Base-by-base conservation (phyloP, 1,140 invertebrate species). In the Trichonephila clavata region DNA sequence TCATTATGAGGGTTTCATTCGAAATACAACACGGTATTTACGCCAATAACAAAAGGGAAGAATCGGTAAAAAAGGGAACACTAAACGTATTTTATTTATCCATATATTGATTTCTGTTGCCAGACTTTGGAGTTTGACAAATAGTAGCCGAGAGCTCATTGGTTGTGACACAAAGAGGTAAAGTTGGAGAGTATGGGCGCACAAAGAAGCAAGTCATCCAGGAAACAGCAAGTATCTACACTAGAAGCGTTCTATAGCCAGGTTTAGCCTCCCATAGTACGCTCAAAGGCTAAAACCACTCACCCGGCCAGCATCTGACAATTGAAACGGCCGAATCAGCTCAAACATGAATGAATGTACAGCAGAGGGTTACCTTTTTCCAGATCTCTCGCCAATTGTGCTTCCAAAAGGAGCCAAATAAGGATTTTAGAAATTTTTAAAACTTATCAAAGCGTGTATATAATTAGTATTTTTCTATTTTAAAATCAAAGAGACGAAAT, bases 141-240 rank as follows among this genome's bases (percentile, higher is more conserved):
- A 91, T 91, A 91, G 59, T 91, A 91, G 57, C 68, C 43, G 88
- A 77, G 61, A 89, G 61, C 88, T 59, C 60, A 90, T 90, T 90
- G 68, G 88, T 80, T 65, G 57, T 84, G 27, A 20, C 59, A 63
- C 90, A 81, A 81, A 91, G 80, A 91, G 59, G 59, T n/a, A 63
- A 90, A 90, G 50, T 90, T 77, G 68, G 88, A 63, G 65, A 90
- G 50, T 90, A 59, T 32, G 88, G 57, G 90, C 90, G 39, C 60
- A 91, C 90, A 91, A 91, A 91, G 90, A 91, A 57, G 71, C 32
- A 91, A 91, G 90, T 91, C 90, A 91, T 81, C 90, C 90, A 91
- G 90, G 90, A 91, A 91, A 83, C 90, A 39, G 90, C 68, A 83
- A 91, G 90, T 84, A 91, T 91, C 90, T 84, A 91, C 90, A 91